These are phyloP conservation scores for Merops nubicus DNA, from an alignment of 2,113 vertebrate species.

Conservation along the genomic window DNA sequence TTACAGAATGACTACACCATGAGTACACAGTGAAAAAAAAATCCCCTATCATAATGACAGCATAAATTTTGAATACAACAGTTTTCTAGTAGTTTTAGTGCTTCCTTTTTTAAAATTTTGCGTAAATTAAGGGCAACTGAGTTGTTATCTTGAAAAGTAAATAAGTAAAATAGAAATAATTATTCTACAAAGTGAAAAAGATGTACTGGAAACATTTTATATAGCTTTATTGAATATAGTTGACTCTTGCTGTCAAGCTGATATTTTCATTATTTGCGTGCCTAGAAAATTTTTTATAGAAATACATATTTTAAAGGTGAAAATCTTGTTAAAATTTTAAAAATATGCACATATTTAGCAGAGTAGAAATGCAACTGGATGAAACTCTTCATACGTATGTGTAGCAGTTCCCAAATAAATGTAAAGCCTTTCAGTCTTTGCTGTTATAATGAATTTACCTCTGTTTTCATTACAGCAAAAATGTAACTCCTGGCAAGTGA, in stretches of 20 bases:
- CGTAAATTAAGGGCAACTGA: not conserved
- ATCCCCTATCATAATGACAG: fast-evolving
- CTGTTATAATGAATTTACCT: not conserved
- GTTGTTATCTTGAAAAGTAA: not conserved
- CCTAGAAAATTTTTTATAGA: not conserved
- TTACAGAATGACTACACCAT: not conserved
- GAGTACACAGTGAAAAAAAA: not conserved
- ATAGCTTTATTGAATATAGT: not conserved
- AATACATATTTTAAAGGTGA: not conserved
- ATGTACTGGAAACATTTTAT: not conserved
- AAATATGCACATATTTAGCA: not conserved
- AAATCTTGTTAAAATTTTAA: not conserved
- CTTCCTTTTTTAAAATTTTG: not conserved
- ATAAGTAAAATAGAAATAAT: not conserved
- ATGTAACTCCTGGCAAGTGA: not conserved
- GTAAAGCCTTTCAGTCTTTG: not conserved
- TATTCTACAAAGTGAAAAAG: not conserved
- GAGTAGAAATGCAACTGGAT: not conserved
- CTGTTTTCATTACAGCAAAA: not conserved
- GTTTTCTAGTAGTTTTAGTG: not conserved
- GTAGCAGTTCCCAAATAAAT: not conserved
- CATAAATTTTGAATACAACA: not conserved
- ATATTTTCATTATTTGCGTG: not conserved
- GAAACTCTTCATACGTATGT: not conserved
- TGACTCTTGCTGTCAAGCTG: not conserved